Evolutionary conservation across 1,140 invertebrate species (phyloP).

Genomic region (Chrysopa pallens): DNA sequence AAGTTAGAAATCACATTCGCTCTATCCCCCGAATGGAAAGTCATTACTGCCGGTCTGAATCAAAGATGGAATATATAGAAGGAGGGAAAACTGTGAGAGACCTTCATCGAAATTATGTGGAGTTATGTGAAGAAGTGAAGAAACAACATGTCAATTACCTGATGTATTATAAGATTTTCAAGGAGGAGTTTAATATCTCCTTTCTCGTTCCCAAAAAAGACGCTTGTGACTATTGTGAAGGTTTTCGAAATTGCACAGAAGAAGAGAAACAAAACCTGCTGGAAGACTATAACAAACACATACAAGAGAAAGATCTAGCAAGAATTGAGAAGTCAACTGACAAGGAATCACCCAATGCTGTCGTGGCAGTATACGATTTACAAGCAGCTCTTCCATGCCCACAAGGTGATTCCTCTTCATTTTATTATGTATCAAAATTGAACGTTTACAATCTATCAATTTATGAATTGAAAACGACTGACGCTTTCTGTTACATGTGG

Average conservation of each 20-base stretch:
- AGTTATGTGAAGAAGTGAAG: neutral
- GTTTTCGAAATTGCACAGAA: slow-evolving; percentile 13
- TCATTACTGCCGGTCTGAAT: slow-evolving; percentile 9
- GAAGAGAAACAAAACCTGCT: slow-evolving; percentile 10
- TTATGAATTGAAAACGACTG: slow-evolving; percentile 14
- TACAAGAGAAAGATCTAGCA: slow-evolving; percentile 13
- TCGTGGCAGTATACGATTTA: slow-evolving; percentile 16
- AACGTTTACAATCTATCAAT: slow-evolving; percentile 23
- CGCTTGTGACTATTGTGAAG: slow-evolving; percentile 17
- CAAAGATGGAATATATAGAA: slow-evolving; percentile 10
- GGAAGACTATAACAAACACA: slow-evolving; percentile 12
- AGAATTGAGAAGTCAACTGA: slow-evolving; percentile 12
- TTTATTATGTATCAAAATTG: slow-evolving; percentile 24
- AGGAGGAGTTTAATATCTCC: slow-evolving; percentile 17
- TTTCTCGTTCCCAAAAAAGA: slow-evolving; percentile 21
- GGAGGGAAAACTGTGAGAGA: slow-evolving; percentile 9
- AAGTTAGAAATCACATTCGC: slow-evolving; percentile 7
- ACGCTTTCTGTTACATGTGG: slow-evolving; percentile 23
- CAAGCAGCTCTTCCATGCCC: slow-evolving; percentile 17
- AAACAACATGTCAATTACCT: slow-evolving; percentile 4
- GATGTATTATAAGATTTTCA: slow-evolving; percentile 11
- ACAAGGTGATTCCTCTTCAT: slow-evolving; percentile 14
- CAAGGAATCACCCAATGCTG: slow-evolving; percentile 11
- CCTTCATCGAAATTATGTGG: slow-evolving; percentile 9
- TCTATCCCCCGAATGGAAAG: slow-evolving; percentile 9